Conservation (phyloP, 2,888 invertebrate genomes). For the Brachyptera risi region DNA sequence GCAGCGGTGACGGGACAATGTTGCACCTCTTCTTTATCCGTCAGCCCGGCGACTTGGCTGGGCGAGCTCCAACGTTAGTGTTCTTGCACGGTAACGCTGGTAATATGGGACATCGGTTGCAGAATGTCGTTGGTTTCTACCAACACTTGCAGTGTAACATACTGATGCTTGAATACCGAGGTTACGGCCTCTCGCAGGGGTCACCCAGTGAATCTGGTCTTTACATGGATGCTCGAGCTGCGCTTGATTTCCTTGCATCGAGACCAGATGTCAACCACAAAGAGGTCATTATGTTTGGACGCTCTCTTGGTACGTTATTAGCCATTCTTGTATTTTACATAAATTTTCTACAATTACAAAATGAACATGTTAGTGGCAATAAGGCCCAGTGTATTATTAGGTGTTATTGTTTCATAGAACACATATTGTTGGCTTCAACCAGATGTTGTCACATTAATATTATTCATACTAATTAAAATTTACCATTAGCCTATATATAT, state of each 20-base stretch:
- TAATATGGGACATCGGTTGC: slow-evolving; percentile 90
- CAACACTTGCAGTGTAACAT: slow-evolving; percentile 80
- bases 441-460: no score
- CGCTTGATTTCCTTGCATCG: slow-evolving; percentile 76
- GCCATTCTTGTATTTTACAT: no score
- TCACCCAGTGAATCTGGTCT: slow-evolving; percentile 82
- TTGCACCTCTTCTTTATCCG: slow-evolving; percentile 79
- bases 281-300: slow-evolving; percentile 85
- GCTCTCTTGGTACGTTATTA: slow-evolving; percentile 72
- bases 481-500: no score
- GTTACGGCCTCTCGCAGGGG: slow-evolving; percentile 90
- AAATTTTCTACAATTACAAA: no score
- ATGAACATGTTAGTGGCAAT: no score
- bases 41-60: slow-evolving; percentile 63
- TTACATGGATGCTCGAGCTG: slow-evolving; percentile 81
- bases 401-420: no score
- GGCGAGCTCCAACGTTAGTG: slow-evolving; percentile 74
- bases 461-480: no score
- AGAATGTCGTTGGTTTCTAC: slow-evolving; percentile 83
- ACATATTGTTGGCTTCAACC: no score
- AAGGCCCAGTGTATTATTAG: no score
- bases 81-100: slow-evolving; percentile 97
- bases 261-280: slow-evolving; percentile 78
- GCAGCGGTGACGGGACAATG: slow-evolving; percentile 69
- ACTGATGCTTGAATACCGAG: slow-evolving; percentile 90